Evolutionary conservation across 2,797 vertebrate species (phyloP), one percentile per base, ranked within the genome.

Genomic region (Cyprinodon diabolis): DNA sequence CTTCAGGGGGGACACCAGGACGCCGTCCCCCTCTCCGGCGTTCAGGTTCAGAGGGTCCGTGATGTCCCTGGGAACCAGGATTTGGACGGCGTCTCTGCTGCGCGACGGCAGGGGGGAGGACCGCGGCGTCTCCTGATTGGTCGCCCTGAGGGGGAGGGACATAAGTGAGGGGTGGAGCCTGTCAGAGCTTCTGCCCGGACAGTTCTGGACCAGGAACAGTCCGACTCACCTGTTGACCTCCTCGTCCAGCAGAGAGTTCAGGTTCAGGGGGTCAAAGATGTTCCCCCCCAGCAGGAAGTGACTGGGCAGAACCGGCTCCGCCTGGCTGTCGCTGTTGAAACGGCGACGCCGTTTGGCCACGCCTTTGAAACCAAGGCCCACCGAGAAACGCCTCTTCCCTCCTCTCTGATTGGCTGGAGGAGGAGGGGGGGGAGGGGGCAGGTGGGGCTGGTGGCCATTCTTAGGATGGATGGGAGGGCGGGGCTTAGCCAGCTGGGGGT

Each of bases 191-290:
- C 6, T 6, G 9, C 4, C 4, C n/a, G 2, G 30, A 30, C 30
- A 30, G 30, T 30, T 30, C 30, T 30, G 30, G 30, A 30, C 30
- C 30, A 0, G 30, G 30, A 3, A 2, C 2, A 30, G 30, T 30
- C 30, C 30, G 2, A 9, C 71, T 63, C 69, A 93, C 92, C 86
- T 94, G 93, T 95, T 98, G 47, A 97, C 94, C 0, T 97, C 96
- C 70, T 98, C 97, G 14, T 98, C 96, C 92, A 97, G 47, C 1
- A 98, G 93, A 0, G 97, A 97, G 93, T 98, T 98, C 54, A 98
- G 95, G 87, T 98, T 98, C 17, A 98, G 87, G 0, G 97, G 97
- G 86, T 98, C 97, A 6, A 97, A 97, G 73, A 98, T 98, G 88
- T 98, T 98, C 12, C 97, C 97, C 0, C 97, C 97, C 79, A 98